Evolutionary conservation across 2,888 invertebrate species (phyloP).

Genomic region (Chorisops tibialis): DNA sequence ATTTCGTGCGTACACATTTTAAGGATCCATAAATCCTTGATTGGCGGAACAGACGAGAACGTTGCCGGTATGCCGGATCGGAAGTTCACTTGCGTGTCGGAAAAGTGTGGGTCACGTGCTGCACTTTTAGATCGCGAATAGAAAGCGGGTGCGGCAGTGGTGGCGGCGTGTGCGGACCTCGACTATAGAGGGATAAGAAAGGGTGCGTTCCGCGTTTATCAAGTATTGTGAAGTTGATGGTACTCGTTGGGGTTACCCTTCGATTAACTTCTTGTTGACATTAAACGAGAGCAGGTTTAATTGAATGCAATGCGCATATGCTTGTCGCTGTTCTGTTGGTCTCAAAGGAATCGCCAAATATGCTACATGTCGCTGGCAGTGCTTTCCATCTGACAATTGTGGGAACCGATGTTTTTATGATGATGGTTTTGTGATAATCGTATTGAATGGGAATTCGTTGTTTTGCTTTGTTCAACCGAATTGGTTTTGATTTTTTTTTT

Average conservation of each 20-base stretch:
- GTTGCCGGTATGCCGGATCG: neutral
- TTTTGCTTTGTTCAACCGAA: no score
- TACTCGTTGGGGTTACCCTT: slow-evolving; percentile 22
- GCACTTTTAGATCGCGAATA: neutral
- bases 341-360: slow-evolving; percentile 28
- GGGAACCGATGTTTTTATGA: slow-evolving; percentile 29
- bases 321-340: slow-evolving; percentile 29
- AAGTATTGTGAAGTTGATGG: slow-evolving; percentile 30
- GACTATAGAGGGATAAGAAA: slow-evolving; percentile 25
- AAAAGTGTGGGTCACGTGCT: slow-evolving; percentile 35
- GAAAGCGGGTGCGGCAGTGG: slow-evolving; percentile 14
- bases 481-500: no score
- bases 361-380: slow-evolving; percentile 36
- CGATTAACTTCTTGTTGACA: slow-evolving; percentile 34
- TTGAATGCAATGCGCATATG: slow-evolving; percentile 31
- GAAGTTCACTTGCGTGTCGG: slow-evolving; percentile 22
- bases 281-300: slow-evolving; percentile 24
- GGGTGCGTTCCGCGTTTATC: slow-evolving; percentile 33
- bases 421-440: neutral
- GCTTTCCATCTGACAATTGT: slow-evolving; percentile 35
- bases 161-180: neutral
- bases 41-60: slow-evolving; percentile 6
- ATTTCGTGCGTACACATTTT: neutral
- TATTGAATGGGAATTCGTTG: neutral
- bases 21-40: slow-evolving; percentile 9